Evolutionary conservation across 1,140 invertebrate genomes (phyloP).

Genomic region (Idris sp.): DNA sequence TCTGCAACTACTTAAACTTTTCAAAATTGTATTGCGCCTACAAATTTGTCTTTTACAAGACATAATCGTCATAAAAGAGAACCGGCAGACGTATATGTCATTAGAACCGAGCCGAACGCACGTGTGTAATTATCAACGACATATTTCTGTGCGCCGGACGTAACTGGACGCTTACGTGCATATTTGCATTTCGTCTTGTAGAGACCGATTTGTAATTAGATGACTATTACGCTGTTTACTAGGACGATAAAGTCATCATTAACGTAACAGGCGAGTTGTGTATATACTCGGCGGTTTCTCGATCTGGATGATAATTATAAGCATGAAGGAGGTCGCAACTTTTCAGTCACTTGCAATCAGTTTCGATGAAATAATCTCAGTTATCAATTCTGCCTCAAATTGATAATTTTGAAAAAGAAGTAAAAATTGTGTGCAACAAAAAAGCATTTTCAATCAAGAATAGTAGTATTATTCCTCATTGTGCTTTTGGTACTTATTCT

Average conservation of each 20-base stretch:
- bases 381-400: no score
- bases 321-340: constrained; percentile 52
- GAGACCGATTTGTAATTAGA: constrained; percentile 65
- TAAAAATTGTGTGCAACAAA: no score
- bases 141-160: constrained; percentile 63
- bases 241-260: constrained; percentile 64
- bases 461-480: no score
- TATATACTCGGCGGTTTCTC: constrained; percentile 59
- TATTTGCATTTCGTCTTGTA: constrained; percentile 65
- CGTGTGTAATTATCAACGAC: constrained; percentile 59
- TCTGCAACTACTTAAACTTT: constrained; percentile 29
- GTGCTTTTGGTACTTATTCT: no score
- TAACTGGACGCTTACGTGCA: constrained; percentile 62
- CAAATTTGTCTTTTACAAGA: constrained; percentile 27
- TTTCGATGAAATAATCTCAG: constrained; percentile 31
- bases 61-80: constrained; percentile 41
- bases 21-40: constrained; percentile 19
- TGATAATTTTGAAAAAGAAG: no score
- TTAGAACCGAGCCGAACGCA: constrained; percentile 51
- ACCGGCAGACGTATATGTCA: constrained; percentile 43
- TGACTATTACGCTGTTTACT: constrained; percentile 63
- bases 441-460: no score
- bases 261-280: constrained; percentile 57
- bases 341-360: constrained; percentile 42
- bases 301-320: constrained; percentile 62